phyloP scores from a whole-genome alignment of 2,113 vertebrate species.

The Eretmochelys imbricata region DNA sequence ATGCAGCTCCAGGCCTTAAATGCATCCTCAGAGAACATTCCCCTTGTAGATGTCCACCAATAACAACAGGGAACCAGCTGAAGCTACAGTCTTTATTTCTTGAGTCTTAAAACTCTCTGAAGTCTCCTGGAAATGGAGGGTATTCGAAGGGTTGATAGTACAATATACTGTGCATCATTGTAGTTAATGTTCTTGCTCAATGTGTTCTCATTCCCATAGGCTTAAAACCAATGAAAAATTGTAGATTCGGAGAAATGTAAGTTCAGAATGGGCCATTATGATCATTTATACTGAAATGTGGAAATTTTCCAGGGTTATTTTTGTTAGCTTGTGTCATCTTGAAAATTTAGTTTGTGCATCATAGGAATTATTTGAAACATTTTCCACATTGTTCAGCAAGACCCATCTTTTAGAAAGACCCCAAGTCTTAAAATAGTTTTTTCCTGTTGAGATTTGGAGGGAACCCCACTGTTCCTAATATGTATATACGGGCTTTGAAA shows the following conservation, averaged over 20 bases:
- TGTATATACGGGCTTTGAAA: neutral
- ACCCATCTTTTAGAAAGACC: fast-evolving
- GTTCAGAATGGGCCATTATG: neutral
- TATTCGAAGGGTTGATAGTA: slow-evolving; percentile 52
- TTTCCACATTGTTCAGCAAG: neutral
- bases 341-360: neutral
- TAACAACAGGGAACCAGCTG: neutral
- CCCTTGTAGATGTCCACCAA: fast-evolving
- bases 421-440: neutral
- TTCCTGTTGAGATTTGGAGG: neutral
- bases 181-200: slow-evolving; percentile 6
- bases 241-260: neutral
- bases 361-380: fast-evolving
- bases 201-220: neutral
- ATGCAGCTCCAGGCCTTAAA: neutral
- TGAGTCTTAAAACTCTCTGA: neutral
- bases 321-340: neutral
- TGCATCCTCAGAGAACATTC: neutral
- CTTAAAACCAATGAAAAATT: neutral
- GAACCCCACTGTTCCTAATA: neutral
- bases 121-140: neutral
- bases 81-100: neutral
- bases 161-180: slow-evolving; percentile 55
- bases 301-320: too few relatives aligned
- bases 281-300: neutral